phyloP scores from a whole-genome alignment of 2,888 invertebrate species.

The Vandiemenella viatica region DNA sequence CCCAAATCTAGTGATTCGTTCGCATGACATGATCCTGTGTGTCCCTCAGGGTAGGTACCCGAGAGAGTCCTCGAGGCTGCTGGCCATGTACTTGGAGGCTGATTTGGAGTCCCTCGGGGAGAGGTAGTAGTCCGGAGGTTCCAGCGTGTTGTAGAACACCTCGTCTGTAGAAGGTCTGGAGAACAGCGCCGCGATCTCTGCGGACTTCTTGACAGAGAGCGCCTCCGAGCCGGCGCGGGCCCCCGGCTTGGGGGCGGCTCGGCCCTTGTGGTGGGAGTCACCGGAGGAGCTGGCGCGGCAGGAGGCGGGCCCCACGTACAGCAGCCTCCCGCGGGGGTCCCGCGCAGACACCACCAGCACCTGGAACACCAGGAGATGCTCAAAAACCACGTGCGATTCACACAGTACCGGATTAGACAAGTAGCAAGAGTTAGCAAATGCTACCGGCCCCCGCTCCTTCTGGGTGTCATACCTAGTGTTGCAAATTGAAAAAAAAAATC shows the following conservation, averaged over 20 bases:
- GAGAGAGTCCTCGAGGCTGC: constrained; percentile 15
- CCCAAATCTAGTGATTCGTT: too few relatives aligned
- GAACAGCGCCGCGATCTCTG: constrained; percentile 76
- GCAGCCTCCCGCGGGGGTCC: constrained; percentile 31
- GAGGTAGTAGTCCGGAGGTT: constrained; percentile 11
- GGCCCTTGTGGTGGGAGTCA: neutral
- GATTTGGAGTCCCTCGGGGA: constrained; percentile 8
- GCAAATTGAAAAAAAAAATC: too few relatives aligned
- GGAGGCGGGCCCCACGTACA: constrained; percentile 29
- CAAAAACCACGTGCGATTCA: too few relatives aligned
- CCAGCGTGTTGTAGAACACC: constrained; percentile 14
- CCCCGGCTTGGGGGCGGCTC: neutral
- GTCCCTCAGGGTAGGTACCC: constrained; percentile 16
- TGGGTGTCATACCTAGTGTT: too few relatives aligned
- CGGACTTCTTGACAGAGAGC: constrained; percentile 71
- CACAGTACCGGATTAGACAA: too few relatives aligned
- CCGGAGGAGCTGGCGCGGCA: constrained; percentile 2
- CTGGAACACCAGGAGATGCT: too few relatives aligned
- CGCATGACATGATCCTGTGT: neutral
- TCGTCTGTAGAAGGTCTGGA: constrained; percentile 41
- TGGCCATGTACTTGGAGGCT: constrained; percentile 3
- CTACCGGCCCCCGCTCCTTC: too few relatives aligned
- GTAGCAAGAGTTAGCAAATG: too few relatives aligned
- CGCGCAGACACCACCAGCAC: constrained; percentile 34
- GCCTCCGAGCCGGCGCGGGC: constrained; percentile 35